These are phyloP conservation scores for Dendrocopos noguchii DNA, from an alignment of 2,113 vertebrate species.

Conservation along the genomic window DNA sequence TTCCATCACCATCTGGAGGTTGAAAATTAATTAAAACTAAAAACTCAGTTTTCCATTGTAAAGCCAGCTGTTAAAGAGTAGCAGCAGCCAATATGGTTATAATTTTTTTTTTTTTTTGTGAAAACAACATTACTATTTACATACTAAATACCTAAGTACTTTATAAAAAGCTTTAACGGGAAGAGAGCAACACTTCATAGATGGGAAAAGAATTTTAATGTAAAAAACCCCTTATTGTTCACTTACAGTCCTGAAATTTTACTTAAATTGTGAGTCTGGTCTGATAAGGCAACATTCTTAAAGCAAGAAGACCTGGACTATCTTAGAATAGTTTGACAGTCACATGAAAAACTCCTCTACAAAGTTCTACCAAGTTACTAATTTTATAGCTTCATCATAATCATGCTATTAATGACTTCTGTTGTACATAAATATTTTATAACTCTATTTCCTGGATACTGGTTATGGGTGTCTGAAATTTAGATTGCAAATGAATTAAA, in stretches of 20 bases:
- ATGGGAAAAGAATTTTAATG: not conserved
- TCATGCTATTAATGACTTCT: not conserved
- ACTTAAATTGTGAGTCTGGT: not conserved
- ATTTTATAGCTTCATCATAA: not conserved
- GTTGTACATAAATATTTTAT: not conserved
- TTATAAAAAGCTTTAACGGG: not conserved
- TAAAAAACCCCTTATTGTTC: accelerated
- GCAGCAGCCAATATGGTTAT: conserved; percentile 1
- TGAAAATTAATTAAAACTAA: conserved; percentile 52
- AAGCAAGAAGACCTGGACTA: not conserved
- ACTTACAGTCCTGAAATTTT: not conserved
- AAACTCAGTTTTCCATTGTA: not conserved
- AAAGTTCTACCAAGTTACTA: not conserved
- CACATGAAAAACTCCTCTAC: not conserved
- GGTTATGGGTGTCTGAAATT: not conserved
- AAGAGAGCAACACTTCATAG: not conserved
- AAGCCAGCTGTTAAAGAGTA: conserved; percentile 27
- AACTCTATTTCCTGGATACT: not conserved
- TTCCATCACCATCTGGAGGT: conserved; percentile 19
- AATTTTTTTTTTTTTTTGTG: not conserved
- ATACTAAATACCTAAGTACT: not conserved
- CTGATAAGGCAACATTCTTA: not conserved
- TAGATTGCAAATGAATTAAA: not conserved
- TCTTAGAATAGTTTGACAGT: accelerated
- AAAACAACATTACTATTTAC: not conserved